Conservation (phyloP, 2,888 invertebrate species). For the Eupithecia dodoneata region DNA sequence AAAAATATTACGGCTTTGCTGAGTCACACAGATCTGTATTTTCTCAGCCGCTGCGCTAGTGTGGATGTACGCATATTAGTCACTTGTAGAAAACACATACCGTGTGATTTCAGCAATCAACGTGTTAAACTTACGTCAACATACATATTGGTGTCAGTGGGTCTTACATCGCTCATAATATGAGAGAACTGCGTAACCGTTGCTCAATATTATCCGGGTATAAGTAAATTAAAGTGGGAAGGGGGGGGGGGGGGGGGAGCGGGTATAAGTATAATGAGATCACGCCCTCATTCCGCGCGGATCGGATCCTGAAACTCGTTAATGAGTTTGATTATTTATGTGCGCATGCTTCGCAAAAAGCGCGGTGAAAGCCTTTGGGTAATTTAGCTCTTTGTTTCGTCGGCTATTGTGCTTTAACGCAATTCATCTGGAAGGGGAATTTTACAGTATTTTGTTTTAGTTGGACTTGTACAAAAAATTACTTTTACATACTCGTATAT, state of each 20-base stretch:
- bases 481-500: too few species aligned
- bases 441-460: not conserved
- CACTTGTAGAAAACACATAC: too few species aligned
- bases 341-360: slow-evolving; percentile 6
- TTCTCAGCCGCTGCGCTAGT: too few species aligned
- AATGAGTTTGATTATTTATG: slow-evolving; percentile 34
- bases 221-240: slow-evolving; percentile 22
- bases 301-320: slow-evolving; percentile 22
- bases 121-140: too few species aligned
- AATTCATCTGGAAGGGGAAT: not conserved
- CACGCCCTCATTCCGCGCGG: slow-evolving; percentile 23
- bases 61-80: too few species aligned
- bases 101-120: too few species aligned
- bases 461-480: too few species aligned
- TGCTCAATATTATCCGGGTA: not conserved
- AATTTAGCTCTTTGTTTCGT: slow-evolving; percentile 8
- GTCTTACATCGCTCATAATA: not conserved
- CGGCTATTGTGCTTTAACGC: slow-evolving; percentile 6
- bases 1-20: too few species aligned
- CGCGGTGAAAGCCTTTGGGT: slow-evolving; percentile 4
- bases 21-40: too few species aligned
- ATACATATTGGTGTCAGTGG: not conserved
- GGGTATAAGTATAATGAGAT: slow-evolving; percentile 27
- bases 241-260: not conserved
- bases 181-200: not conserved